A percentile compares a stretch with the other conserved stretches of the same genome.
Evolutionary conservation across 2,797 vertebrate species (phyloP).

Genomic region (Yasuhikotakia modesta): DNA sequence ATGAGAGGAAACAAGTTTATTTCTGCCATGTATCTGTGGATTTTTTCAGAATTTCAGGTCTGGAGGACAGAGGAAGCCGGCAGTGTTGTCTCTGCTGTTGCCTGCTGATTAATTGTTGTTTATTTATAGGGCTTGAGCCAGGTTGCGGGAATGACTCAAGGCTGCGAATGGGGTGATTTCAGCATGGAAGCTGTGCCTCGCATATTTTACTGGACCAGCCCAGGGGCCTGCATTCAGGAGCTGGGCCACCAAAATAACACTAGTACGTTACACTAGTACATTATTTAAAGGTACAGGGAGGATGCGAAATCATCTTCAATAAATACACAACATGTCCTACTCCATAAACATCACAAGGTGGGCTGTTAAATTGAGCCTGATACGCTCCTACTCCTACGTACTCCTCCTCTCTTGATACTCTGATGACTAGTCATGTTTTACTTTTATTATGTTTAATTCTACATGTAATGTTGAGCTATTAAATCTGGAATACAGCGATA

Average conservation of each 20-base stretch:
- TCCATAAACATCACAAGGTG: slow-evolving; percentile 67
- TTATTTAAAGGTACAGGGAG: slow-evolving; percentile 68
- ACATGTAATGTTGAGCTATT: slow-evolving; percentile 52
- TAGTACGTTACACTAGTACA: slow-evolving; percentile 67
- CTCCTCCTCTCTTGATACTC: slow-evolving; percentile 69
- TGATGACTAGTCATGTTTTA: slow-evolving; percentile 53
- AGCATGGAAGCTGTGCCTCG: slow-evolving; percentile 71
- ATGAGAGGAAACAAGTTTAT: not conserved
- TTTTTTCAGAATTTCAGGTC: not conserved
- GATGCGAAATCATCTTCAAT: slow-evolving; percentile 56
- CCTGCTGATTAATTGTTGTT: slow-evolving; percentile 81
- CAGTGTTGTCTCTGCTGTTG: slow-evolving; percentile 69
- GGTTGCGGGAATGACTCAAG: slow-evolving; percentile 63
- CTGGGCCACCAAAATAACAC: slow-evolving; percentile 62
- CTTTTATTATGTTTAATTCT: slow-evolving; percentile 53
- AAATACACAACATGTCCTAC: slow-evolving; percentile 67
- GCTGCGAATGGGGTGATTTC: slow-evolving; percentile 74
- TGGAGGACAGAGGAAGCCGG: slow-evolving; percentile 61
- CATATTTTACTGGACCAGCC: slow-evolving; percentile 72
- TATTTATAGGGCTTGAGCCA: slow-evolving; percentile 84
- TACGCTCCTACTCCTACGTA: too few species aligned
- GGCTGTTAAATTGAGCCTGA: slow-evolving; percentile 61
- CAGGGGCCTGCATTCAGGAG: slow-evolving; percentile 67
- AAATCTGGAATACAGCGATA: slow-evolving; percentile 62
- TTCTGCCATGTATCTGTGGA: not conserved